These are phyloP conservation scores for Felis catus DNA, from an alignment of 2,113 vertebrate genomes.

Conservation along the genomic window F.catus_Fca126_mat1.0 CM031416.1:132472001-132472500, in stretches of 20 bases:
- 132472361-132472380: neutral
- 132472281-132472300: neutral
- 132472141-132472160: neutral
- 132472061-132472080: neutral
- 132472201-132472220: neutral
- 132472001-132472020: neutral
- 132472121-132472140: neutral
- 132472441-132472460: slow-evolving; percentile 25
- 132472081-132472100: neutral
- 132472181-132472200: neutral
- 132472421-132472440: neutral
- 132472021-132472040: neutral
- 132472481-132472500: neutral
- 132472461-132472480: neutral
- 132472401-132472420: neutral
- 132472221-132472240: neutral
- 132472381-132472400: neutral
- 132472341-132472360: neutral
- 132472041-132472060: neutral
- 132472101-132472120: neutral
- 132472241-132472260: neutral
- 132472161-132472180: neutral
- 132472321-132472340: neutral
- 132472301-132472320: neutral
- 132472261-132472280: neutral